phyloP scores from a whole-genome alignment of 2,888 invertebrate species.

The Sphaerophoria taeniata region DNA sequence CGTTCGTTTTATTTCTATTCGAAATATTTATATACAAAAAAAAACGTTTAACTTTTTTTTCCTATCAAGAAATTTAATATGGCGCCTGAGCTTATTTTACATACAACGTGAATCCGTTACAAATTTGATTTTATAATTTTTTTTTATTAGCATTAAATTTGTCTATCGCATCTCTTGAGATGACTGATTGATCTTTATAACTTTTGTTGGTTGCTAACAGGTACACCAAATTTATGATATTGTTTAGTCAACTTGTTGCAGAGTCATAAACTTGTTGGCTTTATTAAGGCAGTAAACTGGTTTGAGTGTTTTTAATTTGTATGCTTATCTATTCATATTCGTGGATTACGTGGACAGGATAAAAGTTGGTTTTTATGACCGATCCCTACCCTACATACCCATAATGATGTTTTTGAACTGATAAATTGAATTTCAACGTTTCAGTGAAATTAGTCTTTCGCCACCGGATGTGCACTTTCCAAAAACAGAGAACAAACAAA shows the following conservation, averaged over 20 bases:
- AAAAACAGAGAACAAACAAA: conserved; percentile 46
- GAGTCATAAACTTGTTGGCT: conserved; percentile 35
- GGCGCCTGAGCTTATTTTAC: conserved; percentile 67
- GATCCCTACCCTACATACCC: too few relatives aligned
- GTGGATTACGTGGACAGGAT: conserved; percentile 12
- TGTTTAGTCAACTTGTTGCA: conserved; percentile 46
- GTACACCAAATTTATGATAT: background rate
- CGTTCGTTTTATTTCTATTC: conserved; percentile 16
- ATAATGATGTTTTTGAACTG: too few relatives aligned
- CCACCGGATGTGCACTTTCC: too few relatives aligned
- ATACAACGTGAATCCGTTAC: conserved; percentile 45
- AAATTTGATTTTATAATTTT: conserved; percentile 55
- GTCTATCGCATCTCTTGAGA: conserved; percentile 20
- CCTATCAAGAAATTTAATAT: conserved; percentile 58
- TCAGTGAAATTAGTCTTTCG: too few relatives aligned
- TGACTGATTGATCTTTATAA: conserved; percentile 57
- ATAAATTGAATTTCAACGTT: too few relatives aligned
- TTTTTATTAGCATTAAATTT: conserved; percentile 28
- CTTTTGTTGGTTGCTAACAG: conserved; percentile 13
- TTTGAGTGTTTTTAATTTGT: background rate
- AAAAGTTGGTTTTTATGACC: background rate
- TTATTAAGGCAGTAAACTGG: conserved; percentile 3
- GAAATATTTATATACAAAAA: conserved; percentile 10
- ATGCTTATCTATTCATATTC: background rate
- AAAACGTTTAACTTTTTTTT: conserved; percentile 3